A percentile compares a stretch with the other conserved stretches of the same genome.
phyloP scores from a whole-genome alignment of 1,140 invertebrate species.

The Coptotermes formosanus region DNA sequence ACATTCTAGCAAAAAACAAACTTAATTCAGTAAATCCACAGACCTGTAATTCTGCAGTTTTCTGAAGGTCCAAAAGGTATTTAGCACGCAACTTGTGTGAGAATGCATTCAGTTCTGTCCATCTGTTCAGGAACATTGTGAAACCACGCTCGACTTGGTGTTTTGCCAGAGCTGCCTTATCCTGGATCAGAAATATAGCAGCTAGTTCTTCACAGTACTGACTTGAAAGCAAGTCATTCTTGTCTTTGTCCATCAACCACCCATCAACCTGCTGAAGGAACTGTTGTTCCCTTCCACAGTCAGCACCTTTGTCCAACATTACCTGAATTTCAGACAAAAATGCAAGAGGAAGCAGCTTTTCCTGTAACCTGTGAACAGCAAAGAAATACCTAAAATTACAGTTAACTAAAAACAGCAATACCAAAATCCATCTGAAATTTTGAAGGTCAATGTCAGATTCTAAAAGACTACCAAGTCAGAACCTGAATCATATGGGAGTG shows the following conservation, averaged over 20 bases:
- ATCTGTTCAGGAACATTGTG: conserved; percentile 47
- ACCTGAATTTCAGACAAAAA: conserved; percentile 45
- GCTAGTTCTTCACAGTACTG: conserved; percentile 49
- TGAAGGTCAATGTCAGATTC: too few relatives aligned
- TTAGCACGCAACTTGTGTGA: conserved; percentile 44
- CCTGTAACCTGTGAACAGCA: conserved; percentile 38
- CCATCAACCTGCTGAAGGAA: conserved; percentile 39
- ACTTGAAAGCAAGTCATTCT: conserved; percentile 40
- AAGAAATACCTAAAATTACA: not conserved
- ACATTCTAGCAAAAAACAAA: not conserved
- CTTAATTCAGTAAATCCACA: not conserved
- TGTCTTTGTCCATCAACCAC: conserved; percentile 41
- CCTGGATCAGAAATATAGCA: conserved; percentile 43
- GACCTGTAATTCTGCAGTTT: conserved; percentile 37
- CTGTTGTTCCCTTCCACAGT: conserved; percentile 17
- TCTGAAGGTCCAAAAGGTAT: conserved; percentile 47
- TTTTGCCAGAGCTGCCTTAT: conserved; percentile 39
- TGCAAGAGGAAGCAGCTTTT: conserved; percentile 51
- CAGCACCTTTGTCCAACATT: conserved; percentile 36
- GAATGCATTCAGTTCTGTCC: conserved; percentile 49
- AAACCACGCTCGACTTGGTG: conserved; percentile 42
- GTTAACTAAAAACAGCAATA: too few relatives aligned
- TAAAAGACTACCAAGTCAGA: too few relatives aligned
- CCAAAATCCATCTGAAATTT: too few relatives aligned
- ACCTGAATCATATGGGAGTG: too few relatives aligned